Conservation (phyloP, 2,113 vertebrate species). For the Typhlomys cinereus region DNA sequence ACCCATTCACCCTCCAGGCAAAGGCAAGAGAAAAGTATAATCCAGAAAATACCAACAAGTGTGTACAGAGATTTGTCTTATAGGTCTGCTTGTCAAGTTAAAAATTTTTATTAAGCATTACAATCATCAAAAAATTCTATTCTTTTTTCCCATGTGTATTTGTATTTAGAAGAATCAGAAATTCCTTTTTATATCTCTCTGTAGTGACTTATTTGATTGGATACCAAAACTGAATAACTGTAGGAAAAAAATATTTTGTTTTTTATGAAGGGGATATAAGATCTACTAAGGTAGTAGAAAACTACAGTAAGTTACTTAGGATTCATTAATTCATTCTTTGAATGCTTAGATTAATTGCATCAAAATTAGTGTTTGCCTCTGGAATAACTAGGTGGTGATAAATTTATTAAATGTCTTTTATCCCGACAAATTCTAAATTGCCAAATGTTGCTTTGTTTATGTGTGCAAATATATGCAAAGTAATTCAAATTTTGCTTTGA, state of each 20-base stretch:
- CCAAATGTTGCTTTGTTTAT: conserved; percentile 74
- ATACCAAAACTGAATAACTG: background rate
- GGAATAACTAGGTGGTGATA: conserved; percentile 74
- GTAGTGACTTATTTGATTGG: conserved; percentile 35
- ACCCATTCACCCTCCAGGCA: background rate
- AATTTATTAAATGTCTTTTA: conserved; percentile 74
- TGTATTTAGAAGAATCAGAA: conserved; percentile 39
- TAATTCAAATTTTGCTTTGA: conserved; percentile 69
- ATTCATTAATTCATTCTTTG: conserved; percentile 64
- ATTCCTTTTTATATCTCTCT: conserved; percentile 43
- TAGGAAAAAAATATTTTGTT: conserved; percentile 2
- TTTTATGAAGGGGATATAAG: background rate
- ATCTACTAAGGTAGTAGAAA: conserved; percentile 33
- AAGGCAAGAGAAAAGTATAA: background rate
- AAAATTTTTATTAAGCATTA: no score
- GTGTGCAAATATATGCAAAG: conserved; percentile 76
- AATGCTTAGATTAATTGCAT: conserved; percentile 67
- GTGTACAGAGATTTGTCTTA: no score
- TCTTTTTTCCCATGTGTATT: conserved; percentile 30
- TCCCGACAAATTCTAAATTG: conserved; percentile 73
- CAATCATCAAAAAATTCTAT: background rate
- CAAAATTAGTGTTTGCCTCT: conserved; percentile 71
- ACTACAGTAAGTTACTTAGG: conserved; percentile 55
- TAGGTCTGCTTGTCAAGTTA: no score
- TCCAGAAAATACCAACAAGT: no score